Evolutionary conservation across 2,113 vertebrate species (phyloP), one percentile per base, ranked within the genome.

Genomic region (Phyllopteryx taeniolatus): DNA sequence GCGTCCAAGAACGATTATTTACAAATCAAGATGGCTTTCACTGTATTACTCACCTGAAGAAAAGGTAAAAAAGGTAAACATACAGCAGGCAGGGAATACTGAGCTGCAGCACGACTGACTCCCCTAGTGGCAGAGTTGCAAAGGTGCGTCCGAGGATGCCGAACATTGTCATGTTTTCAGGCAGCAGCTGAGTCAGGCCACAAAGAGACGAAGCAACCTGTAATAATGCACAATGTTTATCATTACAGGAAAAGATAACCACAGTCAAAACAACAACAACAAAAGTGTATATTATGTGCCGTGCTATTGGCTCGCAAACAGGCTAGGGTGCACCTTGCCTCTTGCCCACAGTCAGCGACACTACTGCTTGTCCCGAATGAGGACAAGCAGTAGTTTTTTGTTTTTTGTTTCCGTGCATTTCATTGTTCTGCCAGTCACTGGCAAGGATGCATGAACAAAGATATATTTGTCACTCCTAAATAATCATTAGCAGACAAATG

Each of bases 41-140:
- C 39, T 66, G 42, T 12, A 46, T 46, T n/a, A 42, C 90, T 89
- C 73, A 90, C 93, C 95, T 93, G 81, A 95, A 96, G 91, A 97
- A 96, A 68, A 97, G 92, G 83, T 94, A 98, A 75, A 98, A 93
- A 60, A 99, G 89, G 79, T 97, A 96, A 64, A 96, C 4, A 67
- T 98, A 99, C 1, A 99, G 87, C 79, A 98, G 78, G 79, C 96
- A 98, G 0, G 97, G 96, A 4, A 98, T 7, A 72, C 97, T 96
- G 70, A 96, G 65, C 2, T 96, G 96, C 31, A 99, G 89, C 35
- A 94, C 84, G 62, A 96, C 82, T 1, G 94, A 85, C 31, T 92
- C 92, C 67, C 96, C 95, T 0, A 99, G 7, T 1, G 96, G 95
- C 79, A 98, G 60, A 0, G 91, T 91, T 59, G 91, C 67, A 57